Evolutionary conservation across 2,113 vertebrate species (phyloP), one percentile per base, ranked within the genome.

Genomic region (Otocyon megalotis): DNA sequence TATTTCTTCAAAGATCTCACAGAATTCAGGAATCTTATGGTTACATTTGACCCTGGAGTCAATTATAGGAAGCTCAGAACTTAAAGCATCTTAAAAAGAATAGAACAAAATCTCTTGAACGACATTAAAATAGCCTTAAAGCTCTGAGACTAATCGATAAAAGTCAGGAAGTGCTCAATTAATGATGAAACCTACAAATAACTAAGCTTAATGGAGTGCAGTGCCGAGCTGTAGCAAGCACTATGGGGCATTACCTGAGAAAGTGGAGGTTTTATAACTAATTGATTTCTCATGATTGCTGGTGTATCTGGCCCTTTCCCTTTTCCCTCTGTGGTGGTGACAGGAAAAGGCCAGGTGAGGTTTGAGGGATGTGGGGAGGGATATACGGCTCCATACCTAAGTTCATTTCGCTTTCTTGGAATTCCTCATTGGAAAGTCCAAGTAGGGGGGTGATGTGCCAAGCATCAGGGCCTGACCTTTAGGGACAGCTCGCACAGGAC

Each of bases 111-210:
- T 86, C 83, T 87, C 63, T 76, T 69, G 48, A 96, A 94, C 26
- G 56, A 94, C 86, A 82, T 79, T 95, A 96, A 95, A 94, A 96
- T 74, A 93, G 86, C 77, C 90, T 95, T 95, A 97, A 96, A 93
- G 90, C 84, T 86, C 81, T 35, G 76, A 93, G 92, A 92, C 96
- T 96, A 97, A 98, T 96, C 92, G 1, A 97, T 98, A 90, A 54
- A 94, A 97, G 96, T 95, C 97, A 95, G 72, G 88, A 89, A 90
- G 95, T 93, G 82, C 94, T 97, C 90, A 96, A 95, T 96, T 96
- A 97, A 96, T 94, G 96, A 96, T 96, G 89, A 96, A 98, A 97
- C 89, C 60, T 85, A 97, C 96, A 97, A 95, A 97, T 91, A 92
- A 94, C 94, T 77, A 81, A 96, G 88, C 96, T 96, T 97, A 98